phyloP scores from a whole-genome alignment of 2,113 vertebrate genomes.

The Machaerirhynchus nigripectus region DNA sequence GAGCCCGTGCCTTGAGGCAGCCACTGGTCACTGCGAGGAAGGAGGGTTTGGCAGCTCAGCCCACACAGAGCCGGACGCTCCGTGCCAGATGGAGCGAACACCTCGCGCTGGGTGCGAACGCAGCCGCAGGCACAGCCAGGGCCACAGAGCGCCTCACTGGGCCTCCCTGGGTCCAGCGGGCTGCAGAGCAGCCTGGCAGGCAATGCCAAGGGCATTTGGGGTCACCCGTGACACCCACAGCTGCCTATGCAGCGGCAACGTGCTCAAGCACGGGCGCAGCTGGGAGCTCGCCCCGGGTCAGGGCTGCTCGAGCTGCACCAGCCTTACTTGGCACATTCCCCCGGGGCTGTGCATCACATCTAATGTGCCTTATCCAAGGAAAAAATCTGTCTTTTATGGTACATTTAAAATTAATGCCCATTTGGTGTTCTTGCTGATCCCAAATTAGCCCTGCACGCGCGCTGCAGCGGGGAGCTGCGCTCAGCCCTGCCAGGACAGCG shows the following conservation, averaged over 20 bases:
- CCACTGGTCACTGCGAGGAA: rapidly evolving
- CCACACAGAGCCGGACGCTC: rapidly evolving
- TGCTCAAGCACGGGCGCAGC: rapidly evolving
- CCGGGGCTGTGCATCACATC: not conserved
- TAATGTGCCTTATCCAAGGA: not conserved
- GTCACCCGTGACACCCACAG: rapidly evolving
- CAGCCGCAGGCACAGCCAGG: rapidly evolving
- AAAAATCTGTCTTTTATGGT: not conserved
- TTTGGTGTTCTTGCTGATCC: not conserved
- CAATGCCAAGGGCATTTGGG: not conserved
- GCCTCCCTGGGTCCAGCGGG: rapidly evolving
- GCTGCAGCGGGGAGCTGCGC: rapidly evolving
- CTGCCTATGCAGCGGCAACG: rapidly evolving
- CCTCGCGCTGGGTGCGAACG: rapidly evolving
- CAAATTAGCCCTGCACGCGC: rapidly evolving
- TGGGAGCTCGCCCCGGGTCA: not conserved
- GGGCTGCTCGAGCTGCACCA: not conserved
- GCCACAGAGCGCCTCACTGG: rapidly evolving
- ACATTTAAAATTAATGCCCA: not conserved
- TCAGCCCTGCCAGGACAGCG: rapidly evolving
- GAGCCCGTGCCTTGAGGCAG: not conserved
- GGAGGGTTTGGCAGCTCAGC: not conserved
- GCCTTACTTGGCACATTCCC: not conserved
- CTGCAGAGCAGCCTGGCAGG: not conserved
- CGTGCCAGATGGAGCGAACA: rapidly evolving